A percentile compares a stretch with the other conserved stretches of the same genome.
These are phyloP conservation scores for Bolborhynchus lineola DNA, from an alignment of 2,113 vertebrate genomes.

Conservation along the genomic window DNA sequence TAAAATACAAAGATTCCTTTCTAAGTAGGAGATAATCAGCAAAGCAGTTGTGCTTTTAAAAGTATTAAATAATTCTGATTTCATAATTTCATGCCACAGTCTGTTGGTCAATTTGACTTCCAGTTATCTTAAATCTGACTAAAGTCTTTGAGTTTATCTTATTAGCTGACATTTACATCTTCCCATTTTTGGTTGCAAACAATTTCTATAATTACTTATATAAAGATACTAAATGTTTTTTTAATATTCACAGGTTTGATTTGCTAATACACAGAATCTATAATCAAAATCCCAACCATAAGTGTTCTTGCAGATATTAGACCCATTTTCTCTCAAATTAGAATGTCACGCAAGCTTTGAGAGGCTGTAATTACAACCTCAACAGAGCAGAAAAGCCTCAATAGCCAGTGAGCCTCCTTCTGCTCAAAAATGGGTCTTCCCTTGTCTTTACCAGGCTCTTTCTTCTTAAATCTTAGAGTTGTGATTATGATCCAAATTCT, in stretches of 20 bases:
- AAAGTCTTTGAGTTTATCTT: constrained; percentile 53
- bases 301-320: constrained; percentile 72
- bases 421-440: constrained; percentile 34
- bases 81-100: constrained; percentile 45
- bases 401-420: constrained; percentile 36
- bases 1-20: not conserved
- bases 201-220: constrained; percentile 52
- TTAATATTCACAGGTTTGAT: constrained; percentile 63
- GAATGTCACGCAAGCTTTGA: constrained; percentile 75
- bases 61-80: not conserved
- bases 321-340: constrained; percentile 77
- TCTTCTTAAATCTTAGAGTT: not conserved
- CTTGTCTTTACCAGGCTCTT: constrained; percentile 42
- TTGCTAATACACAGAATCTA: constrained; percentile 38
- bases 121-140: constrained; percentile 52
- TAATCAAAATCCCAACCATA: constrained; percentile 56
- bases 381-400: constrained; percentile 74
- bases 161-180: constrained; percentile 59
- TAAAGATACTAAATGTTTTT: constrained; percentile 28
- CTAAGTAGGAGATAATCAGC: not conserved
- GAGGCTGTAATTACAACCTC: constrained; percentile 73
- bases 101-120: constrained; percentile 61
- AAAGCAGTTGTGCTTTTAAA: not conserved
- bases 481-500: not conserved
- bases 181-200: constrained; percentile 12